phyloP scores from a whole-genome alignment of 1,140 invertebrate genomes.

The Penaeus indicus region DNA sequence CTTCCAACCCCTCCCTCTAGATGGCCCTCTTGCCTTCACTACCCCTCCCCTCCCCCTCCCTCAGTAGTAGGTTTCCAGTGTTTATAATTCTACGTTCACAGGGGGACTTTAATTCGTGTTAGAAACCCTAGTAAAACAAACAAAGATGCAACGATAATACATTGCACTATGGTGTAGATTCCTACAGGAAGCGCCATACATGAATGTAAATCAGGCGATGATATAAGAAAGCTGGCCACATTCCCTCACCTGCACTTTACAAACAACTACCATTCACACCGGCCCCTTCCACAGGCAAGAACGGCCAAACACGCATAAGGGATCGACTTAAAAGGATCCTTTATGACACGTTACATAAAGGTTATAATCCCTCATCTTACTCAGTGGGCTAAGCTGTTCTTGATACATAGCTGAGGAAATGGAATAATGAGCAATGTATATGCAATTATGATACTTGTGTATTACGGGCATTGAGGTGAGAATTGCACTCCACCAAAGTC shows the following conservation, averaged over 20 bases:
- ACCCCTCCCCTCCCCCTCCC: not conserved
- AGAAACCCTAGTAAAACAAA: too few relatives aligned
- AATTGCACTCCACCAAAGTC: conserved; percentile 17
- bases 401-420: conserved; percentile 31
- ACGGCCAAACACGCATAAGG: not conserved
- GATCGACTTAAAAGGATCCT: not conserved
- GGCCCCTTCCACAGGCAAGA: not conserved
- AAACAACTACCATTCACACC: conserved; percentile 59
- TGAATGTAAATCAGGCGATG: conserved; percentile 39
- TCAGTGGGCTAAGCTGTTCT: not conserved
- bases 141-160: conserved; percentile 20
- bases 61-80: too few relatives aligned
- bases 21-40: not conserved
- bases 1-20: conserved; percentile 17
- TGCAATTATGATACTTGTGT: conserved; percentile 58
- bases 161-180: conserved; percentile 15
- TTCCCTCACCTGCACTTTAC: conserved; percentile 44
- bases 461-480: conserved; percentile 48
- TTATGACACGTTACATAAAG: not conserved
- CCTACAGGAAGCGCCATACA: conserved; percentile 15
- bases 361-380: not conserved
- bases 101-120: too few relatives aligned
- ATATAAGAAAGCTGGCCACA: conserved; percentile 36
- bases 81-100: too few relatives aligned
- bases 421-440: conserved; percentile 59